Evolutionary conservation across 2,888 invertebrate species (phyloP).

Genomic region (Epistrophella euchroma): DNA sequence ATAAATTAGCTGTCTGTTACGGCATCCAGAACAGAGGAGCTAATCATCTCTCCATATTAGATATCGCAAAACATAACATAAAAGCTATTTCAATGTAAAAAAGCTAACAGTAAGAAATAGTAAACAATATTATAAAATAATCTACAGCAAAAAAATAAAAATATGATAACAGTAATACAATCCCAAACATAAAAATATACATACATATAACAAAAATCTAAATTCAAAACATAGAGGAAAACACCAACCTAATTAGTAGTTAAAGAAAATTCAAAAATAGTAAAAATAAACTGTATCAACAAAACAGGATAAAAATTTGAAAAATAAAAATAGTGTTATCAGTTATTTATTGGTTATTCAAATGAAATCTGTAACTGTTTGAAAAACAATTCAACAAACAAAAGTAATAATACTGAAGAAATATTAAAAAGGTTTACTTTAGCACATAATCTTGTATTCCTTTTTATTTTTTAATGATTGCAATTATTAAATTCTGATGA

Average conservation of each 20-base stretch:
- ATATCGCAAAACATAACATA: conserved; percentile 50
- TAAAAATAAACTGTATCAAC: conserved; percentile 50
- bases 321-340: conserved; percentile 18
- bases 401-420: conserved; percentile 48
- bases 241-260: conserved; percentile 70
- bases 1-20: conserved; percentile 55
- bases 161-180: conserved; percentile 50
- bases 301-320: conserved; percentile 30
- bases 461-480: conserved; percentile 19
- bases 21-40: conserved; percentile 47
- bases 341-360: conserved; percentile 46
- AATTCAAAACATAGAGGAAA: conserved; percentile 56
- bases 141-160: conserved; percentile 31
- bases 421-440: conserved; percentile 42
- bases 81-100: conserved; percentile 64
- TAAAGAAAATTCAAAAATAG: conserved; percentile 48
- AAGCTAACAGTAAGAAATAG: conserved; percentile 30
- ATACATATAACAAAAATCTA: conserved; percentile 18
- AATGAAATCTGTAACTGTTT: conserved; percentile 61
- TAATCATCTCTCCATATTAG: conserved; percentile 36
- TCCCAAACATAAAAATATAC: conserved; percentile 41
- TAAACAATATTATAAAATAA: conserved; percentile 40
- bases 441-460: conserved; percentile 38
- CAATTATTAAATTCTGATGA: conserved; percentile 9
- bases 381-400: conserved; percentile 40